phyloP scores from a whole-genome alignment of 2,797 vertebrate species.

The Diglossa cyanea region DNA sequence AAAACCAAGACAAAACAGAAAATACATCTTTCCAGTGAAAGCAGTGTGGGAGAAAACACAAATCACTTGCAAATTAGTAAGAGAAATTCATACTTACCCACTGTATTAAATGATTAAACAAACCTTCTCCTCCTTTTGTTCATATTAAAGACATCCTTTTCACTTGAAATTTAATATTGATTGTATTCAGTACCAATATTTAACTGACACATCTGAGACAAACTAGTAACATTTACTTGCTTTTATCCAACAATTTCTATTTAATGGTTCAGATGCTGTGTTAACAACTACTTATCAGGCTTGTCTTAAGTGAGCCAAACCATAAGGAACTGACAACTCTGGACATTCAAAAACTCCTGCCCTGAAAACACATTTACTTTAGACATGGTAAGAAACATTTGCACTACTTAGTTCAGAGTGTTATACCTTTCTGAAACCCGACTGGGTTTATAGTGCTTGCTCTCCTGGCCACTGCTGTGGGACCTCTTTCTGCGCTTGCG shows the following conservation, averaged over 20 bases:
- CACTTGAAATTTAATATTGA: background rate
- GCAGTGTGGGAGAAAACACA: background rate
- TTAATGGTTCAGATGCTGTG: background rate
- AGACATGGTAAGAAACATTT: background rate
- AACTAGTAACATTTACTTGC: background rate
- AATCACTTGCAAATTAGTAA: background rate
- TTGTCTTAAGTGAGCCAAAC: background rate
- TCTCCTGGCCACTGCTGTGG: constrained; percentile 89
- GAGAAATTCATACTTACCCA: constrained; percentile 20
- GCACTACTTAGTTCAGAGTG: background rate
- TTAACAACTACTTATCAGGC: background rate
- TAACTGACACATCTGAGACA: background rate
- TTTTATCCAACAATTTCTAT: background rate
- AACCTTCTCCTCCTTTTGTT: background rate
- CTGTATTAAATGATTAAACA: background rate
- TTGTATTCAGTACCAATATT: background rate
- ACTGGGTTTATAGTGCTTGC: constrained; percentile 80
- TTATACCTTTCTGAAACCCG: constrained; percentile 86
- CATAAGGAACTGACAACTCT: background rate
- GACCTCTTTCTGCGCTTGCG: constrained; percentile 84
- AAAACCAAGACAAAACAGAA: background rate
- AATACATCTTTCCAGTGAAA: background rate
- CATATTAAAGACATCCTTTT: background rate
- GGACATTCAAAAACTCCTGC: background rate
- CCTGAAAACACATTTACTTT: background rate